Base-by-base conservation (phyloP, 1,140 invertebrate genomes). In the Spodoptera litura region DNA sequence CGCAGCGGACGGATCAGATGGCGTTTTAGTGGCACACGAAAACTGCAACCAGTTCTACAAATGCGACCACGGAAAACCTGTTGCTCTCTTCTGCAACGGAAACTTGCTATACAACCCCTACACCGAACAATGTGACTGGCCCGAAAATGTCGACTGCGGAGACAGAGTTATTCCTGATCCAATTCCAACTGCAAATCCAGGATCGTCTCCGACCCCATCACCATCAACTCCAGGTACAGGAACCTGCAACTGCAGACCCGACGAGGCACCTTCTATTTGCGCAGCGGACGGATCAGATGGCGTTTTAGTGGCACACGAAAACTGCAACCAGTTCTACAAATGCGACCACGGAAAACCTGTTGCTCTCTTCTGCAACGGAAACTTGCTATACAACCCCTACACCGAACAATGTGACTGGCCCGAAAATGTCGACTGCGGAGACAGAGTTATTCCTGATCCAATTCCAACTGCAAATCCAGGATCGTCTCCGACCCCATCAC, bases 41-140 rank as follows among this genome's bases (percentile, higher is more conserved):
- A 78, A 81, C 8, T 88, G 87, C 58, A 84, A 83, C 15, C 61
- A 84, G 35, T 88, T 84, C 55, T 87, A 88, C 49, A 83, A 66
- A 55, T 89, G 87, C 25, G 20, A 56, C 4, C 11, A 83, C 9
- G 81, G 84, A 1, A 0, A 44, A 52, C 87, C 87, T 2, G 66
- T 86, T 13, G 59, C 76, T 5, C 0, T 80, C 9, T 49, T 15
- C 6, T 88, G 87, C 52, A 13, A 72, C 2, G 78, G 85, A 0
- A 84, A 90, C 35, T 95, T 95, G 74, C 86, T 95, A 79, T 96
- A 95, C 85, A 96, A 96, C 86, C 93, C 96, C 68, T 72, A 89
- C 52, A 83, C 82, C 10, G 89, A 95, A 89, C 87, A 95, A 78
- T 95, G 97, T 87, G 95, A 97, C 83, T 94, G 96, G 95, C 91